These are phyloP conservation scores for Alentia gelatinosa DNA, from an alignment of 2,888 invertebrate species.

Conservation along the genomic window DNA sequence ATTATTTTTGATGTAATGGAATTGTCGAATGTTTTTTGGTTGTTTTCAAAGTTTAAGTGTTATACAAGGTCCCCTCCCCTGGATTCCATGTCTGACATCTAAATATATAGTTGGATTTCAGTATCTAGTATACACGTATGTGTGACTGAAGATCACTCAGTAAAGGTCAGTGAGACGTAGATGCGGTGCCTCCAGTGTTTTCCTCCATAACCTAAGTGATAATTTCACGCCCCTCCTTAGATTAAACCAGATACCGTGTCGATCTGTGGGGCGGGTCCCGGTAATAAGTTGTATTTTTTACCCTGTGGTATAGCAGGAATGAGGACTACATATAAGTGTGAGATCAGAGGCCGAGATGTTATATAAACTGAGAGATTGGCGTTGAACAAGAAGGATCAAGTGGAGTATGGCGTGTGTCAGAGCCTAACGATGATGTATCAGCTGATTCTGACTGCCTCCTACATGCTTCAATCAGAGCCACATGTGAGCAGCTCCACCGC, in stretches of 20 bases:
- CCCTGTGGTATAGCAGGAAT: background rate
- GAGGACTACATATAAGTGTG: background rate
- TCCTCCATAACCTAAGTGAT: background rate
- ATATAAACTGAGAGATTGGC: constrained; percentile 31
- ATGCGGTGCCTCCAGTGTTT: too few relatives aligned
- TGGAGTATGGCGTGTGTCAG: constrained; percentile 12
- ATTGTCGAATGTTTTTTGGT: too few relatives aligned
- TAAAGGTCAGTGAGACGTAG: too few relatives aligned
- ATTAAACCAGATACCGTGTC: background rate
- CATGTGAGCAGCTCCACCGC: constrained; percentile 34
- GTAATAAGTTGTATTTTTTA: background rate
- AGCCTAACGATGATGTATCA: constrained; percentile 31
- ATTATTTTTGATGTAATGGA: too few relatives aligned
- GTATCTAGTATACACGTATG: too few relatives aligned
- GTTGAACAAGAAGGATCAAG: constrained; percentile 10
- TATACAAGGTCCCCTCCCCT: too few relatives aligned
- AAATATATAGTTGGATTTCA: too few relatives aligned
- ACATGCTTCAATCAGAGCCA: constrained; percentile 45
- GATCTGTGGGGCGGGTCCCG: background rate
- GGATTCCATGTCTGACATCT: too few relatives aligned
- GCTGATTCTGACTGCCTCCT: constrained; percentile 16
- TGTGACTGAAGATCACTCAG: too few relatives aligned
- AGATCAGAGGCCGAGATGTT: background rate
- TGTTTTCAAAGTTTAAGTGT: too few relatives aligned
- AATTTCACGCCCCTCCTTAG: background rate